These are phyloP conservation scores for Neodiprion lecontei DNA, from an alignment of 1,140 invertebrate species.

Conservation along the genomic window DNA sequence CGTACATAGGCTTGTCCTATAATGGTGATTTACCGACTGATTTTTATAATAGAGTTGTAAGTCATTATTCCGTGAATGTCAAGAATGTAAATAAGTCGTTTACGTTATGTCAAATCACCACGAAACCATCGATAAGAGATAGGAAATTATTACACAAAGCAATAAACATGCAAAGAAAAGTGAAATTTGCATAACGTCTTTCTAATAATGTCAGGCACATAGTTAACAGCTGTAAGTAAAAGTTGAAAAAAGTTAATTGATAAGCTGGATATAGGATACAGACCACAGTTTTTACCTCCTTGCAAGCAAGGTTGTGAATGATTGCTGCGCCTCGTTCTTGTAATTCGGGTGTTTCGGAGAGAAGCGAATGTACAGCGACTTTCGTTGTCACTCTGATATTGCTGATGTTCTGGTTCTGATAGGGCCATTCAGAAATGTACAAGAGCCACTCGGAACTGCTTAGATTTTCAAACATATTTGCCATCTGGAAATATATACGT, in stretches of 20 bases:
- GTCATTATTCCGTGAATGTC: too few relatives aligned
- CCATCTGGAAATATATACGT: constrained; percentile 68
- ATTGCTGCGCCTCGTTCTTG: constrained; percentile 85
- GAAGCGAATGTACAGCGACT: constrained; percentile 85
- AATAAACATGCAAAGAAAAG: neutral
- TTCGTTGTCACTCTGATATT: constrained; percentile 92
- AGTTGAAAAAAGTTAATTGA: neutral
- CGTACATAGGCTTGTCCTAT: too few relatives aligned
- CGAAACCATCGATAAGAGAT: too few relatives aligned
- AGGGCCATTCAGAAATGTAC: constrained; percentile 91
- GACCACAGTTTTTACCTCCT: constrained; percentile 97
- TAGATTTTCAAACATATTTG: constrained; percentile 89
- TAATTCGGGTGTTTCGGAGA: constrained; percentile 75
- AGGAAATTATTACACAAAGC: neutral
- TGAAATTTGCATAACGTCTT: neutral
- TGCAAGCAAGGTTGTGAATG: constrained; percentile 90
- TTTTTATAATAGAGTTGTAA: too few relatives aligned
- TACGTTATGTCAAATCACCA: too few relatives aligned
- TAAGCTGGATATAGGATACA: constrained; percentile 65
- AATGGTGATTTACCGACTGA: too few relatives aligned
- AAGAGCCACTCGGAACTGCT: constrained; percentile 91
- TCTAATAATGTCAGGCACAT: too few relatives aligned
- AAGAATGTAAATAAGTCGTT: too few relatives aligned
- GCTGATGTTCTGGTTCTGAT: constrained; percentile 75
- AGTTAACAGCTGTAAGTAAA: too few relatives aligned